These are phyloP conservation scores for Serinus canaria DNA, from an alignment of 2,113 vertebrate genomes.

Conservation along the genomic window DNA sequence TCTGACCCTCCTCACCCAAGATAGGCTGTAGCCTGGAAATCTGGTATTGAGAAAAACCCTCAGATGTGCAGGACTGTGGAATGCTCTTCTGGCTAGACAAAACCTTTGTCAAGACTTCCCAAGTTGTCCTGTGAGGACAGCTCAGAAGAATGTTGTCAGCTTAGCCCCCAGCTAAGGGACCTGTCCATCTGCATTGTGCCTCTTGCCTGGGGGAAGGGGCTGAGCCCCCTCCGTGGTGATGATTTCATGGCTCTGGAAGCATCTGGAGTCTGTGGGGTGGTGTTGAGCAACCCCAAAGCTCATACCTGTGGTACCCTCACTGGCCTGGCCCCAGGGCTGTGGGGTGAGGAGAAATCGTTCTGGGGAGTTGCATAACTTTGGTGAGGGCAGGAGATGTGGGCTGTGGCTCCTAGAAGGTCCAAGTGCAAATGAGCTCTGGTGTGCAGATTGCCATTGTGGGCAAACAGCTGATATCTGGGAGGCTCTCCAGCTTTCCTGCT, in stretches of 20 bases:
- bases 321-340: not conserved
- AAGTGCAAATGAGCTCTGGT: not conserved
- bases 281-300: not conserved
- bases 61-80: not conserved
- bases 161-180: not conserved
- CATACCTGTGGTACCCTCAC: not conserved
- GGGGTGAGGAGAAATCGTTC: not conserved
- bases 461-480: not conserved
- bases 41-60: not conserved
- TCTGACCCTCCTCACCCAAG: not conserved
- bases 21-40: not conserved
- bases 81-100: not conserved
- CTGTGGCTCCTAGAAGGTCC: not conserved
- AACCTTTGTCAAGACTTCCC: not conserved
- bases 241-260: not conserved
- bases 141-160: not conserved
- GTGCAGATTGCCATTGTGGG: not conserved
- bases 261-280: not conserved
- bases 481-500: not conserved
- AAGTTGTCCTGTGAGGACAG: not conserved
- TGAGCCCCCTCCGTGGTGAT: not conserved
- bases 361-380: not conserved
- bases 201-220: not conserved
- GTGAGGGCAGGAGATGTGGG: not conserved
- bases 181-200: not conserved